Base-by-base conservation (phyloP, 2,113 vertebrate species). In the Burhinus oedicnemus region DNA sequence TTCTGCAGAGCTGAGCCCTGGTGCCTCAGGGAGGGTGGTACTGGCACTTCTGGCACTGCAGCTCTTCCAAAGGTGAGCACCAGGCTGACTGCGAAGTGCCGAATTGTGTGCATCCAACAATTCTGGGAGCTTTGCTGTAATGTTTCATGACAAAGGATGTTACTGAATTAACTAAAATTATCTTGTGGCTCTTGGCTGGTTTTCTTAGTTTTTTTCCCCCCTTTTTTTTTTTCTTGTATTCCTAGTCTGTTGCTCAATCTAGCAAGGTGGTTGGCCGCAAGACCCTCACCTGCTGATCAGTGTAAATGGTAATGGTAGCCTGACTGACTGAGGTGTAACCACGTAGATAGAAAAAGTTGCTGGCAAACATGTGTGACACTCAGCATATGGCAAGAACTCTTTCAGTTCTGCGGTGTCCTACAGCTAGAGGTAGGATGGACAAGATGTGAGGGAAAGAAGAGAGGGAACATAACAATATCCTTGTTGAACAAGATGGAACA, bases 351-450 rank as follows among this genome's bases (percentile, higher is more conserved):
- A 75, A 71, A 60, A 51, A 95, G 27, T 49, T 95, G 78, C 93
- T 97, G 90, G 90, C 81, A 92, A 95, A 92, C 52, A 66, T 64
- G 22, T 2, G 27, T 47, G 87, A 79, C 78, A 95, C 94, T 96
- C 90, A 83, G 42, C 18, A 11, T 5, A 9, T 25, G 11, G 71
- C 36, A 26, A 76, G 82, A 93, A 29, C 84, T n/a, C 49, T 83
- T 17, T 54, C 44, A 89, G 80, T 89, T 57, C 89, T 92, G 45
- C 1, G 3, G 45, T 4, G 3, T 91, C 82, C 90, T 82, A 15
- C 72, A 95, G 94, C 87, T 87, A 32, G 45, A 92, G 83, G 69
- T 70, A 88, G 87, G 88, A 84, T 94, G 84, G 95, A 87, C 88
- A 71, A 74, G 85, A 81, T 84, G 82, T 42, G 27, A 70, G 52